Conservation (phyloP, 2,797 vertebrate genomes). For the Orientallactaga sibirica region DNA sequence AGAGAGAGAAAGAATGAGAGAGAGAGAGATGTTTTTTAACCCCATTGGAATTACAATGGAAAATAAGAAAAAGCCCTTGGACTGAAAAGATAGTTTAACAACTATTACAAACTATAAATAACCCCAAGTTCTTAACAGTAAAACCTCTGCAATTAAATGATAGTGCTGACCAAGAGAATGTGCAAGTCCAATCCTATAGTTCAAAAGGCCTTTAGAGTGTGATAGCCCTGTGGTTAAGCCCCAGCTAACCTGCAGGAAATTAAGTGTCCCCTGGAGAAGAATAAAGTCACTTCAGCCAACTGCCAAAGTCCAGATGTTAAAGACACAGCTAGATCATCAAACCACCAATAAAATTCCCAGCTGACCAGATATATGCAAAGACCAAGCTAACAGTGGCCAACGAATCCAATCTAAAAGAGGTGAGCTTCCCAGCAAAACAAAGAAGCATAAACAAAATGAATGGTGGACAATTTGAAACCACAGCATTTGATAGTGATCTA, state of each 20-base stretch:
- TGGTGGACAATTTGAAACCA: neutral
- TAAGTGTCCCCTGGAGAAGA: neutral
- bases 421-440: neutral
- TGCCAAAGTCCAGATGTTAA: neutral
- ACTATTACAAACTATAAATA: constrained; percentile 25
- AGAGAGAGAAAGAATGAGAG: neutral
- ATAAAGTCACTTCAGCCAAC: neutral
- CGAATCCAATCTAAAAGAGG: neutral
- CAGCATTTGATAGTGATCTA: neutral
- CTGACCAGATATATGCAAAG: neutral
- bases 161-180: neutral
- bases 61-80: neutral
- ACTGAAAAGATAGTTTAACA: constrained; percentile 26
- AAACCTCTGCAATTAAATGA: neutral
- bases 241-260: neutral
- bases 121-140: neutral
- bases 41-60: constrained; percentile 1
- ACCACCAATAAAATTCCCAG: neutral
- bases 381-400: neutral
- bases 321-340: neutral
- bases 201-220: neutral
- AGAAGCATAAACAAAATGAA: neutral
- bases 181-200: neutral
- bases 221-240: neutral
- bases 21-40: neutral